Evolutionary conservation across 1,140 invertebrate genomes (phyloP), one percentile per base, ranked within the genome.

Genomic region (Zaprionus taronus): DNA sequence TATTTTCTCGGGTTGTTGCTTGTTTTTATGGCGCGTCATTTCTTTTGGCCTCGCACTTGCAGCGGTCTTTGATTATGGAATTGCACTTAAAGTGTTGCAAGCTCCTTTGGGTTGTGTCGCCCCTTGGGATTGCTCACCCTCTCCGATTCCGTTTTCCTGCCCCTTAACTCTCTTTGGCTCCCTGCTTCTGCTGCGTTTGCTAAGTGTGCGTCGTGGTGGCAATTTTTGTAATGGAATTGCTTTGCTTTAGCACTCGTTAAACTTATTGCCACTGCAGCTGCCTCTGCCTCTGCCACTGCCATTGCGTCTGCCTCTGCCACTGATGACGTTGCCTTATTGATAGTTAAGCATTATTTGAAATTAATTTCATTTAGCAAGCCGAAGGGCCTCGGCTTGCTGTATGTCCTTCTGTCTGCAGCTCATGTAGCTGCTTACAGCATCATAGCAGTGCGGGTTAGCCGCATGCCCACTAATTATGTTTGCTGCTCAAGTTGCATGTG

Each of bases 181-280:
- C 2, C 38, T 22, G n/a, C 26, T 55, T 1, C 26, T 44, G 17
- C 26, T 55, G n/a, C 44, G 14, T 34, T 0, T 22, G 51, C 22
- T 15, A 2, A 24, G 31, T 34, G 49, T 72, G 57, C 63, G 34
- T 22, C 36, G 17, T 58, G 83, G 80, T 87, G 80, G 84, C 83
- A 87, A 87, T 89, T 89, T 87, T 87, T 76, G 81, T 89, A 87
- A 87, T 87, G 68, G 84, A 87, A 87, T 87, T 82, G 70, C 75
- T 49, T 62, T 77, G 70, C 74, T 67, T 77, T 66, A 38, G 56
- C 63, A 63, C 63, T 66, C 53, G 68, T 57, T 77, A 67, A 66
- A 67, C 56, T 72, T 76, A 61, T 66, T 65, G 69, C 58, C 31
- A 7, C 51, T 44, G 38, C 7, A 7, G 26, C 20, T 20, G 12